Conservation (phyloP, 2,797 vertebrate genomes). For the Leptatherina wallacei region DNA sequence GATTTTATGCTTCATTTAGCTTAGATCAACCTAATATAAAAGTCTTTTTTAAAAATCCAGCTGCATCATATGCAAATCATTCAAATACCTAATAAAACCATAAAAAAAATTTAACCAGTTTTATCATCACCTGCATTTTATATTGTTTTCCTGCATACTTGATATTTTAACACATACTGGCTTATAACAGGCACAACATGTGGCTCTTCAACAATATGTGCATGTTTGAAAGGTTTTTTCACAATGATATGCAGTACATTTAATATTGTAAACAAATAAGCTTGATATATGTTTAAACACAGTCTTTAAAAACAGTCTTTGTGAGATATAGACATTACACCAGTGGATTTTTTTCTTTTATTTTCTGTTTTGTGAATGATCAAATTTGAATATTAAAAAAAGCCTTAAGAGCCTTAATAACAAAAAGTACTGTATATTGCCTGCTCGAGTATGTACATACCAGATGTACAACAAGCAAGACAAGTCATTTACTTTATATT, state of each 20-base stretch:
- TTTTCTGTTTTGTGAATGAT: not conserved
- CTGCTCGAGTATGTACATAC: slow-evolving; percentile 30
- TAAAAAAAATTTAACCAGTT: not conserved
- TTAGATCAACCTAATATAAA: not conserved
- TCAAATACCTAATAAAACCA: not conserved
- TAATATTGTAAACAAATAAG: slow-evolving; percentile 5
- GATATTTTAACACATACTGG: not conserved
- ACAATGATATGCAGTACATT: not conserved
- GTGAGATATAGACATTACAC: not conserved
- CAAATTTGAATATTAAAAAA: not conserved
- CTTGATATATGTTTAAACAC: not conserved
- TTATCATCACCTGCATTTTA: not conserved
- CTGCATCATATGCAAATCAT: slow-evolving; percentile 6
- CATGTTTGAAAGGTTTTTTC: not conserved
- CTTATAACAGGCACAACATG: slow-evolving; percentile 3
- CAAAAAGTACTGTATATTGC: slow-evolving; percentile 3
- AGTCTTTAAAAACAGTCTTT: too few relatives aligned
- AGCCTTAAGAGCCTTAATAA: not conserved
- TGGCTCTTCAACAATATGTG: slow-evolving; percentile 24
- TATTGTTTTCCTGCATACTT: not conserved
- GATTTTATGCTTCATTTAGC: slow-evolving; percentile 4
- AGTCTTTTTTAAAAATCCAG: not conserved
- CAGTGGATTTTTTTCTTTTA: not conserved
- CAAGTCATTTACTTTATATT: not conserved
- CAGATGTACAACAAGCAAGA: slow-evolving; percentile 37